Base-by-base conservation (phyloP, 2,113 vertebrate genomes). In the Hyaena hyaena region DNA sequence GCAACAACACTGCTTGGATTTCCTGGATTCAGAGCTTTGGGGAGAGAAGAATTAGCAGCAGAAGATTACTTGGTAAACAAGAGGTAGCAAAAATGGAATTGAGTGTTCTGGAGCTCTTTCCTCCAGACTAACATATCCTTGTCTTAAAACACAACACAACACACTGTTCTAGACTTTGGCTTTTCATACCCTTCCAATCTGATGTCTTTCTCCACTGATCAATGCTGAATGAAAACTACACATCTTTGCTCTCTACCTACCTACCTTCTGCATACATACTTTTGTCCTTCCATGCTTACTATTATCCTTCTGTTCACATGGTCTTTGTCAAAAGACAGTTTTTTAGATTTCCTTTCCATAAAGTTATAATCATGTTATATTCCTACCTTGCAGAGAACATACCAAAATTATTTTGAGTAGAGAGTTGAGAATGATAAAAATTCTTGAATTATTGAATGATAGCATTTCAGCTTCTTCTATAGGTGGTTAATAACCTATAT, bases 211-310 rank as follows among this genome's bases (percentile, higher is more conserved):
- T 81, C 48, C 16, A 5, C 16, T 12, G 31, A 39, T 63, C 39
- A 31, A 7, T 94, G 7, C 17, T 90, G 12, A 43, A 26, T 76
- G 71, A 94, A 77, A 93, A 9, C 55, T 61, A 2, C 26, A 93
- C 45, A 77, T 65, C 7, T 9, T 88, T 11, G 15, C 35, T 91
- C 74, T 71, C 53, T 92, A 68, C 69, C 4, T 58, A 61, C 5
- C 4, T 5, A 28, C 23, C 5, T 26, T 33, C 5, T 4, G 39
- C 7, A 50, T 10, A 45, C 15, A 68, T 0, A 23, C 5, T 0
- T 92, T 16, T 48, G 14, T 39, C 0, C 4, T 12, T 55, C 48
- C 17, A 23, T 85, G 6, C 3, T 28, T 71, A 23, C 39, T 53
- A 8, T 71, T 77, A 17, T 76, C 7, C n/a, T 88, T 86, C 50